Evolutionary conservation across 30 jellyfish, hydroid and myxozoan species (phyloP), one percentile per base, ranked within the genome.

Genomic region (Clytia hemisphaerica): DNA sequence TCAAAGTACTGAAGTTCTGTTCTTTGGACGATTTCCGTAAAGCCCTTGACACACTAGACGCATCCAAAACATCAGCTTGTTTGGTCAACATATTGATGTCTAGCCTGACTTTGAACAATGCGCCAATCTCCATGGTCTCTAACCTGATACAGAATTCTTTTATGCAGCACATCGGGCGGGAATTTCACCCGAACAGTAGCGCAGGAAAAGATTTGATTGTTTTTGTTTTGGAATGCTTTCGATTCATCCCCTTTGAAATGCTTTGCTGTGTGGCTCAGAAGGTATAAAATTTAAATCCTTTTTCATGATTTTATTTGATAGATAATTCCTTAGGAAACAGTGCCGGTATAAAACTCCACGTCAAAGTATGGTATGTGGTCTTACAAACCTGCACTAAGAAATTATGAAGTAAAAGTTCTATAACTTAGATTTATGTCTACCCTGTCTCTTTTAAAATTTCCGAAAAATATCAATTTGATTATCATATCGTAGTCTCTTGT

Each of bases 41-140:
- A 0, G 80, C 87, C 4, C 37, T 84, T 27, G 59, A 48, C 19
- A 34, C 60, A n/a, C 61, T 14, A 2, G 73, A 58, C 47, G 61
- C 92, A 0, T 63, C 36, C 46, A 72, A 58, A 31, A 72, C 84
- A 16, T 80, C 90, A 4, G 83, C 85, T 2, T 72, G 73, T 48
- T 58, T 84, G 67, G 40, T 77, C 42, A 75, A 92, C 1, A 60
- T 84, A 6, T 64, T 84, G 26, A 24, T n/a, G 30, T 76, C 83
- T 2, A 69, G 55, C 26, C 87, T 76, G 24, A 80, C 76, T 33
- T 34, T 84, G 6, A 45, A 60, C 47, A 72, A 84, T 27, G 53
- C 88, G 18, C 95, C 95, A 2, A 18, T 84, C 32, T 55, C 78
- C 5, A 79, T 63, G 46, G 70, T 84, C 2, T 34, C 92, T 32